Base-by-base conservation (phyloP, 1,140 invertebrate species). In the Piezodorus guildinii region DNA sequence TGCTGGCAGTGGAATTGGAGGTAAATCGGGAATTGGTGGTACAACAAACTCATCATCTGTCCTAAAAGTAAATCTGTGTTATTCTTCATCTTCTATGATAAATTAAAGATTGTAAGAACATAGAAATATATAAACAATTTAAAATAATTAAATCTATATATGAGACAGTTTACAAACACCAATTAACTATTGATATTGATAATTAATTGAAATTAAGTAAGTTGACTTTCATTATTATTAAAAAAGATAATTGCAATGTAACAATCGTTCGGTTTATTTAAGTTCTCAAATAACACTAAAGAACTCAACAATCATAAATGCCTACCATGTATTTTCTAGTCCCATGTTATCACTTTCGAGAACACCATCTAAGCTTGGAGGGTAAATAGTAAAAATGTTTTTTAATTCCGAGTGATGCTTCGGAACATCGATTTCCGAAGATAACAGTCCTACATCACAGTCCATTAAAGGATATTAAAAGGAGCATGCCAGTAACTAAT, bases 241-340 rank as follows among this genome's bases (percentile, higher is more conserved):
- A 8, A 39, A 10, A 39, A 39, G 34, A 10, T 39, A 12, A 39
- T 10, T 10, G 34, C 12, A 6, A 10, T 39, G 9, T 39, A 39
- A 39, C 6, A 39, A 4, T 12, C 34, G n/a, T 39, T 12, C 34
- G 12, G 6, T 39, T 8, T 1, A 6, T 39, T 6, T 1, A 6
- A 39, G 6, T 39, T 39, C 6, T 39, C 12, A 39, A 39, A 39
- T 4, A 39, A 39, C 34, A 39, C 34, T 39, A 39, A 39, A 10
- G 12, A 39, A 39, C 12, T 39, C 34, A 10, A 39, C 14, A 27
- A 44, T 15, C 12, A 9, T 17, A 44, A 39, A 39, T 34, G 39
- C 59, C 39, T 46, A 62, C 60, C 60, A 62, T 9, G 60, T 62
- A 25, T 49, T 62, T 62, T 62, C 60, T n/a, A 62, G 60, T 17